Percentiles rank a stretch among this genome's conserved stretches.
These are phyloP conservation scores for Carcharodon carcharias DNA, from an alignment of 2,797 vertebrate species.

Conservation along the genomic window DNA sequence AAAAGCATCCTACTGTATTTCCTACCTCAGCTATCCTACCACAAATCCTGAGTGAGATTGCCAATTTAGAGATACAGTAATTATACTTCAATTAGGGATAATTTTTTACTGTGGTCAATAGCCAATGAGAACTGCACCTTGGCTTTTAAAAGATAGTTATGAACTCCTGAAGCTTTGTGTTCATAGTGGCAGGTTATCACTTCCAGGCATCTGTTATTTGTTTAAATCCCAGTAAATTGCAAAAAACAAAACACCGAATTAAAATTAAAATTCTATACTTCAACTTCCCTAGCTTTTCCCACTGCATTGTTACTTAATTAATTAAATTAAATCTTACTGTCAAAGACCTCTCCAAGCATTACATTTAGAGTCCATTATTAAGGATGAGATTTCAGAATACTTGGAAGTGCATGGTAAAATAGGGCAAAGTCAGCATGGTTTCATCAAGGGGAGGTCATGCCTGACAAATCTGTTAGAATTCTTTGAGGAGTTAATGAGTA, in stretches of 20 bases:
- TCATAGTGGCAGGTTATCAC: not conserved
- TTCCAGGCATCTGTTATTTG: not conserved
- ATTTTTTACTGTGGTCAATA: too few species aligned
- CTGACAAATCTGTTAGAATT: too few species aligned
- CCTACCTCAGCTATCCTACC: not conserved
- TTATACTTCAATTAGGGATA: not conserved
- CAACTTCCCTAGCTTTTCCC: not conserved
- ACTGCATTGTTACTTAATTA: not conserved
- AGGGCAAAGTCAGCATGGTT: too few species aligned
- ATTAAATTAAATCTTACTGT: not conserved
- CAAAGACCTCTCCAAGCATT: not conserved
- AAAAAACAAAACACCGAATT: not conserved
- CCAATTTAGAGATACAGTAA: not conserved
- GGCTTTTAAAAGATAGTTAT: not conserved
- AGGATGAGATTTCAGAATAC: too few species aligned
- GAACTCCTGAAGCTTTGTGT: not conserved
- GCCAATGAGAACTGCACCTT: not conserved
- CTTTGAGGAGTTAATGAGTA: too few species aligned
- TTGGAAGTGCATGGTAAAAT: too few species aligned
- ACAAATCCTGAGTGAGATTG: not conserved
- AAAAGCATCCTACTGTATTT: not conserved
- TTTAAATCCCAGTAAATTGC: not conserved
- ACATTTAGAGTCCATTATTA: too few species aligned
- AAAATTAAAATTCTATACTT: not conserved
- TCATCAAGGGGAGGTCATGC: too few species aligned